A percentile compares a stretch with the other conserved stretches of the same genome.
Conservation (phyloP, 1,140 invertebrate genomes). For the Drosophila kepulauana region DNA sequence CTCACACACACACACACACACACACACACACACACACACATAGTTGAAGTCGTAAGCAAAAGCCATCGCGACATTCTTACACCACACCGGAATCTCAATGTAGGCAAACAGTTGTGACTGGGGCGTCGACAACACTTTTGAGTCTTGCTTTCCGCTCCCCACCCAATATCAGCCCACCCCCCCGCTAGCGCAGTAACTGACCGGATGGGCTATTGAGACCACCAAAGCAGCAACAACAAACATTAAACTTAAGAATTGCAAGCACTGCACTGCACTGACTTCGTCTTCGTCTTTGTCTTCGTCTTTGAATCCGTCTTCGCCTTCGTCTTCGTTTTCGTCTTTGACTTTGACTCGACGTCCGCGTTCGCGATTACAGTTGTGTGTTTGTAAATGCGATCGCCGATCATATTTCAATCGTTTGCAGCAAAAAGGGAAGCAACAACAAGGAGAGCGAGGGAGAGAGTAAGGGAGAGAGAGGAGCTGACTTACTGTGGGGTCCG, state of each 20-base stretch:
- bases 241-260: slow-evolving; percentile 67
- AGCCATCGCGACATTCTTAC: slow-evolving; percentile 73
- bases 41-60: slow-evolving; percentile 34
- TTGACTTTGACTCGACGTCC: not conserved
- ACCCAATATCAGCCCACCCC: not conserved
- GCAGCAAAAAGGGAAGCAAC: slow-evolving; percentile 13
- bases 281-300: not conserved
- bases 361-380: slow-evolving; percentile 56
- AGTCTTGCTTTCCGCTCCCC: not conserved
- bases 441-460: not conserved
- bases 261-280: slow-evolving; percentile 53
- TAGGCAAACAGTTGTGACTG: slow-evolving; percentile 79
- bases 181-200: slow-evolving; percentile 6
- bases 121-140: slow-evolving; percentile 72
- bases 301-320: not conserved
- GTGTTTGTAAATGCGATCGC: slow-evolving; percentile 75
- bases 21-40: not conserved
- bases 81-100: slow-evolving; percentile 79
- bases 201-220: slow-evolving; percentile 81
- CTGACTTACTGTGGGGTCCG: slow-evolving; percentile 55
- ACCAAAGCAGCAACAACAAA: slow-evolving; percentile 65
- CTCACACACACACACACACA: not conserved
- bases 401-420: slow-evolving; percentile 75
- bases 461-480: not conserved
- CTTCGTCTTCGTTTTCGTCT: not conserved